Conservation (phyloP, 2,888 invertebrate genomes). For the Drosophila dives region DNA sequence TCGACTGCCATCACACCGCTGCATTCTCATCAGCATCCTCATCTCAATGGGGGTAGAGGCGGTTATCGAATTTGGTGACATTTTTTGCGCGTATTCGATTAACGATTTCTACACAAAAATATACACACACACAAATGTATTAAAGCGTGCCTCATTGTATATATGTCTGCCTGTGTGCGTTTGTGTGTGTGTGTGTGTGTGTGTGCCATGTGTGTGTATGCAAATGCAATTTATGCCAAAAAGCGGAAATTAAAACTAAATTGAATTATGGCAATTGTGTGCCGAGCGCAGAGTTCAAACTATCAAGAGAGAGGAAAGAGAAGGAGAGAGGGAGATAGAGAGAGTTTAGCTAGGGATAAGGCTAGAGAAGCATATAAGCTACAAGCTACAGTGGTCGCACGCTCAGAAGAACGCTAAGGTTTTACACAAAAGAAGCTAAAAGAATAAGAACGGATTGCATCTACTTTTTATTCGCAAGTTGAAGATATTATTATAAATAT, state of each 20-base stretch:
- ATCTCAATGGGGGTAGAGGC: conserved; percentile 10
- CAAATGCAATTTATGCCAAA: conserved; percentile 75
- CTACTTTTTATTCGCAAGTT: not conserved
- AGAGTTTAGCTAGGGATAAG: not conserved
- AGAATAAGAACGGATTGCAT: not conserved
- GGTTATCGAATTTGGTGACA: conserved; percentile 32
- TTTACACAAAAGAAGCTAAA: no score
- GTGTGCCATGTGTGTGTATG: conserved; percentile 33
- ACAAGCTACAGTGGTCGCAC: not conserved
- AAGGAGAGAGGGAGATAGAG: not conserved
- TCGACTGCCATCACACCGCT: not conserved
- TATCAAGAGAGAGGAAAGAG: conserved; percentile 16
- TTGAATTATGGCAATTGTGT: conserved; percentile 80
- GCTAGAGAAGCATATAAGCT: not conserved
- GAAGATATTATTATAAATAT: not conserved
- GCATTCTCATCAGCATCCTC: conserved; percentile 3
- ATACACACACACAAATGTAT: conserved; percentile 13
- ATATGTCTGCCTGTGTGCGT: not conserved
- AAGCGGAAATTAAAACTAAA: conserved; percentile 81
- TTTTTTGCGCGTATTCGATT: conserved; percentile 43
- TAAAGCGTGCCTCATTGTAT: conserved; percentile 8
- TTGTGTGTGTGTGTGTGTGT: conserved; percentile 38
- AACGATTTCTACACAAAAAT: conserved; percentile 24
- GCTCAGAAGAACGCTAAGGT: not conserved
- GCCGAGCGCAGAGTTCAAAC: conserved; percentile 18